These are phyloP conservation scores for Drosophila tanythrix DNA, from an alignment of 2,888 invertebrate genomes.

Conservation along the genomic window DNA sequence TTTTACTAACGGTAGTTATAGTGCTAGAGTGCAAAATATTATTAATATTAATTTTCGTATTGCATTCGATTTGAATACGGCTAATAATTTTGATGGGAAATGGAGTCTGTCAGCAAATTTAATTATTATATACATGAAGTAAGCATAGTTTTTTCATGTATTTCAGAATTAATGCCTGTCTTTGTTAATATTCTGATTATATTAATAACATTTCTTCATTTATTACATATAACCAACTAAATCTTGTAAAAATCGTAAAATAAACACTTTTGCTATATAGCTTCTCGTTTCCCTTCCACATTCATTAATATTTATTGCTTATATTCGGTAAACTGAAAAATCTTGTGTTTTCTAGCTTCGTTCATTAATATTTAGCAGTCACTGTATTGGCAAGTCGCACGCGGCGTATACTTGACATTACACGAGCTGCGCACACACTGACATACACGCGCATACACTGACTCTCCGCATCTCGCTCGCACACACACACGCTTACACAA, in stretches of 20 bases:
- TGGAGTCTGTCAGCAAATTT: not conserved
- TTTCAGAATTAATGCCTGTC: not conserved
- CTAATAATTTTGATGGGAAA: not conserved
- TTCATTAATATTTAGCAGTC: constrained; percentile 5
- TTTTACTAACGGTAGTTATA: not conserved
- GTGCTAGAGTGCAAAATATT: not conserved
- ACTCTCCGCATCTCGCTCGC: constrained; percentile 22
- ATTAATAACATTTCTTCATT: not conserved
- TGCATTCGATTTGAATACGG: not conserved
- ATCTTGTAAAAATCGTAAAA: not conserved
- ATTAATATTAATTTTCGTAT: not conserved
- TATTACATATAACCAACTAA: not conserved
- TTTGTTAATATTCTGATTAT: not conserved
- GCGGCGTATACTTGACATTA: constrained; percentile 70
- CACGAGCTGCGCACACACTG: constrained; percentile 39
- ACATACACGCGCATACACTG: not conserved
- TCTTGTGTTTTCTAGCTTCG: not conserved
- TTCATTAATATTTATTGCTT: not conserved
- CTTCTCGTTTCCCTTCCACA: not conserved
- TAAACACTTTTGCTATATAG: not conserved
- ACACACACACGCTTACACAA: constrained; percentile 17
- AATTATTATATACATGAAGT: not conserved
- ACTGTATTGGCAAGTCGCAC: constrained; percentile 53
- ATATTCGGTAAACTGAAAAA: not conserved
- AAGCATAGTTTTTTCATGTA: not conserved